These are phyloP conservation scores for Latrodectus hesperus DNA, from an alignment of 2,888 invertebrate species.

Conservation along the genomic window DNA sequence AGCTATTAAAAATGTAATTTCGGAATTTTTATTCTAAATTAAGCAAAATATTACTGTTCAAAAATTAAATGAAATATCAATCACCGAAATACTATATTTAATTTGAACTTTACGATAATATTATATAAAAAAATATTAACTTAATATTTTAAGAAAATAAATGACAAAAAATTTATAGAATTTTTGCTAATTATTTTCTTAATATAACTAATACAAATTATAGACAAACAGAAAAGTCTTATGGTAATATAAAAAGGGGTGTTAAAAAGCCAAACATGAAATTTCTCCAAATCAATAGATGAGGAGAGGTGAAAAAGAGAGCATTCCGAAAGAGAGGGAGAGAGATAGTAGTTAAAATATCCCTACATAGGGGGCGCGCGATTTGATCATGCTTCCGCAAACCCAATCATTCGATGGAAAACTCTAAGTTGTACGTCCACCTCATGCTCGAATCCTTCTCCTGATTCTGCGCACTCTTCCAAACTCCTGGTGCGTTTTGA, in stretches of 20 bases:
- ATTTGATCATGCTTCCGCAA: conserved; percentile 43
- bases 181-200: too few relatives aligned
- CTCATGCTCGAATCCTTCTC: background rate
- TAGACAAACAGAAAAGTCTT: background rate
- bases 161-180: too few relatives aligned
- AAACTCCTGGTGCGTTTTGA: background rate
- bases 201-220: background rate
- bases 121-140: too few relatives aligned
- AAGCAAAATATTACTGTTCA: too few relatives aligned
- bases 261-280: background rate
- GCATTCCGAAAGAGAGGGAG: background rate
- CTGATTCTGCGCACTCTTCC: background rate
- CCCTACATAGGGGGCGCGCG: conserved; percentile 54
- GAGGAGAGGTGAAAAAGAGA: conserved; percentile 6
- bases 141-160: too few relatives aligned
- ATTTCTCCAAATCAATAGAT: conserved; percentile 32
- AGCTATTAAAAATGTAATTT: too few relatives aligned
- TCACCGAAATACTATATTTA: too few relatives aligned
- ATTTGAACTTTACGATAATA: too few relatives aligned
- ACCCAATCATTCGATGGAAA: conserved; percentile 56
- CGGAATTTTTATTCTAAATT: too few relatives aligned
- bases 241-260: conserved; percentile 7
- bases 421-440: conserved; percentile 34
- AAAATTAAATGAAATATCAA: too few relatives aligned
- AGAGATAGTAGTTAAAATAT: conserved; percentile 26